A percentile compares a stretch with the other conserved stretches of the same genome.
Conservation (phyloP, 2,113 vertebrate species). For the Phasianus colchicus region DNA sequence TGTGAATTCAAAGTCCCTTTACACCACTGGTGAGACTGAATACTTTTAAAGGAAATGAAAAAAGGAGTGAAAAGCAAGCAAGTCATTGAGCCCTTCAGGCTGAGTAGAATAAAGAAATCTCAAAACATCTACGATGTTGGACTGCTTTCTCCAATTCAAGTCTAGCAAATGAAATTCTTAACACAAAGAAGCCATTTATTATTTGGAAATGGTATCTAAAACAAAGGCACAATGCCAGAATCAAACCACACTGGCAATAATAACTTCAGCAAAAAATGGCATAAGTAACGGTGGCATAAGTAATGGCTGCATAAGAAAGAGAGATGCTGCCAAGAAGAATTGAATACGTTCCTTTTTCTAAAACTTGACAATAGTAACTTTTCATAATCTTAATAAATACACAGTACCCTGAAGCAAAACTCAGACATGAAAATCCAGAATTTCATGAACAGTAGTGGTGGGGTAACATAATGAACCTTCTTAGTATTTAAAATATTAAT, state of each 20-base stretch:
- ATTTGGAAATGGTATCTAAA: constrained; percentile 8
- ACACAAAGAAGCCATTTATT: neutral
- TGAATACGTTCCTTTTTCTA: neutral
- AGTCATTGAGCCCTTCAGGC: neutral
- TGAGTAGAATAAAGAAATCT: neutral
- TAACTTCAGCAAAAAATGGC: neutral
- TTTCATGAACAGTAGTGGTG: neutral
- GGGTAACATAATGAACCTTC: neutral
- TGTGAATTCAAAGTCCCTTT: neutral
- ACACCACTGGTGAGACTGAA: neutral
- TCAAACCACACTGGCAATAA: neutral
- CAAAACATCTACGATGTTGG: neutral
- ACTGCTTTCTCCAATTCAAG: neutral
- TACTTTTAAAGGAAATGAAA: neutral
- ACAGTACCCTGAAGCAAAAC: neutral
- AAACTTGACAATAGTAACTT: neutral
- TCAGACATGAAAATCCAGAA: neutral
- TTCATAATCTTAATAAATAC: neutral
- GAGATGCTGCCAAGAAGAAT: neutral
- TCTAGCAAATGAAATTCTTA: constrained; percentile 15
- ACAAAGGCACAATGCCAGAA: neutral
- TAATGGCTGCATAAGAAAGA: neutral
- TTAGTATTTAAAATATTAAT: neutral
- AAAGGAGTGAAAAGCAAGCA: neutral
- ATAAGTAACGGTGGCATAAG: neutral